Evolutionary conservation across 2,888 invertebrate species (phyloP), one percentile per base, ranked within the genome.

Genomic region (Bellardia pandia): DNA sequence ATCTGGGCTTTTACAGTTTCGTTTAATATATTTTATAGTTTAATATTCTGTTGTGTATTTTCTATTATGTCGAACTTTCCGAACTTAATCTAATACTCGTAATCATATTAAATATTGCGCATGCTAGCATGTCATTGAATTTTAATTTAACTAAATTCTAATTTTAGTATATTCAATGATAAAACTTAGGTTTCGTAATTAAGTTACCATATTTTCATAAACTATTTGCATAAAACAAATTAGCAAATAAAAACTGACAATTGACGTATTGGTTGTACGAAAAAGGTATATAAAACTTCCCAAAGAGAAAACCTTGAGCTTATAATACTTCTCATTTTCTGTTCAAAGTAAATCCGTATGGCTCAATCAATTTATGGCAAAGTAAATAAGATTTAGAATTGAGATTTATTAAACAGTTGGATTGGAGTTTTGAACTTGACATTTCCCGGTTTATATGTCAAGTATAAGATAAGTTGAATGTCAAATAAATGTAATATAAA

Each of bases 121-220:
- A 62, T 62, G 51, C n/a, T 23, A 3, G 16, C 13, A 7, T 62
- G 60, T 78, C 78, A 68, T 78, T 78, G 37, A 51, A 62, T 48
- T 80, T 23, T 64, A 72, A 71, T 64, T 80, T 62, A 62, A 51
- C 60, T 62, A 53, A 80, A 72, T 74, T 74, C 42, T 23, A 66
- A 42, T 64, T 66, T 66, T 64, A 62, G 62, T 53, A 9, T 53
- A 51, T 40, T 40, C 11, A 51, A 48, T 37, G n/a, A 51, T 60
- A 6, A 9, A 37, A 30, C 40, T 53, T 53, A 23, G 33, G 23
- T 42, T 56, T 60, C 64, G 6, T 45, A 66, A 80, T 74, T 80
- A 62, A 42, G 30, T n/a, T 16, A 16, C 30, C 62, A 64, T 60
- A 62, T 45, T 60, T 60, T 40, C 60, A 23, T 30, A 56, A 23